A percentile compares a stretch with the other conserved stretches of the same genome.
Evolutionary conservation across 2,888 invertebrate genomes (phyloP).

Genomic region (Aphidoletes aphidimyza): DNA sequence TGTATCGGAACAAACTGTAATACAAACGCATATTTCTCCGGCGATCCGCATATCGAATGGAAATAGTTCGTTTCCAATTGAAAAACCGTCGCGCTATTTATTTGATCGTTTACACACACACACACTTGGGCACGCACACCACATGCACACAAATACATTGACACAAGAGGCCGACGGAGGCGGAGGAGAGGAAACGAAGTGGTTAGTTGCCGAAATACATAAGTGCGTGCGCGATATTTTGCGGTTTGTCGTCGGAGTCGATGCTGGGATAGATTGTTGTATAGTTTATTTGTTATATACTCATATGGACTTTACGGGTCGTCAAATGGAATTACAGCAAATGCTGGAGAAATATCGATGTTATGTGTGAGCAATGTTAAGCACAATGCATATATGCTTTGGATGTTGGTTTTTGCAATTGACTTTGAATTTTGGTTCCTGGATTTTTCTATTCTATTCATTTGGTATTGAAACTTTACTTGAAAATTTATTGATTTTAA

Average conservation of each 20-base stretch:
- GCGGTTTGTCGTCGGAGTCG: slow-evolving; percentile 47
- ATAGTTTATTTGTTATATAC: slow-evolving; percentile 24
- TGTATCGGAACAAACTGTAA: background rate
- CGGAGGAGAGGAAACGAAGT: slow-evolving; percentile 35
- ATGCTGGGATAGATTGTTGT: background rate
- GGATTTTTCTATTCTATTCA: background rate
- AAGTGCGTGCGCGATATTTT: slow-evolving; percentile 51
- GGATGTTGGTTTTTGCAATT: background rate
- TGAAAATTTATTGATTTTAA: background rate
- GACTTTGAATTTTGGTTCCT: background rate
- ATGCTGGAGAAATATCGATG: slow-evolving; percentile 7
- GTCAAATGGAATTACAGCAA: slow-evolving; percentile 43
- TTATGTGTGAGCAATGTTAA: slow-evolving; percentile 6
- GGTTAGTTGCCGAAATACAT: slow-evolving; percentile 37
- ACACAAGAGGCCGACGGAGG: background rate
- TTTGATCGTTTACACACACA: background rate
- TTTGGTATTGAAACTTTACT: background rate
- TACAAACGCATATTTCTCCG: slow-evolving; percentile 30
- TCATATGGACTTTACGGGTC: slow-evolving; percentile 45
- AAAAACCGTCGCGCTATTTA: slow-evolving; percentile 32
- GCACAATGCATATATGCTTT: slow-evolving; percentile 13
- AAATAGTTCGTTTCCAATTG: slow-evolving; percentile 26
- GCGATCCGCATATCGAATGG: background rate
- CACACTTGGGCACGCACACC: no score
- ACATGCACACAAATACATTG: background rate